Percentiles rank a stretch among this genome's conserved stretches.
phyloP scores from a whole-genome alignment of 1,140 invertebrate genomes.

The Drosophila ficusphila region DNA sequence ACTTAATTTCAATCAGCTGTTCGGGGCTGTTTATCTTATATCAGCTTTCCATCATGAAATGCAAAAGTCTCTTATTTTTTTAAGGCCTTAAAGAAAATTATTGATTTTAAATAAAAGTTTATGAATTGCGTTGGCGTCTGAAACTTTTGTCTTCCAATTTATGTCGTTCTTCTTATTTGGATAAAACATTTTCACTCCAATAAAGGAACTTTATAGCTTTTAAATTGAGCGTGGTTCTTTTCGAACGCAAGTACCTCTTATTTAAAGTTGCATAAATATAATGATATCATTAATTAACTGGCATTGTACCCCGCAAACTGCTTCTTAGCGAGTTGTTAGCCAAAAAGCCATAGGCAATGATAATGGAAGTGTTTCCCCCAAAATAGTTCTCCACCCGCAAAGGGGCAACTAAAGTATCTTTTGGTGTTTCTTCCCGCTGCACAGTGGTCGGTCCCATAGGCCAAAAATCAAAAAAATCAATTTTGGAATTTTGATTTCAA shows the following conservation, averaged over 20 bases:
- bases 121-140: background rate
- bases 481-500: too few species aligned
- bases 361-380: conserved; percentile 7
- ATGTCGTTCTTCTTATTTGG: conserved; percentile 16
- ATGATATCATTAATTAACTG: conserved; percentile 2
- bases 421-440: too few species aligned
- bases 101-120: conserved; percentile 29
- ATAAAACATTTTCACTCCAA: background rate
- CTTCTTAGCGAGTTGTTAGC: background rate
- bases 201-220: conserved; percentile 4
- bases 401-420: conserved; percentile 45
- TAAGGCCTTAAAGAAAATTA: conserved; percentile 7
- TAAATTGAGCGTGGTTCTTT: background rate
- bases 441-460: too few species aligned
- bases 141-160: conserved; percentile 1
- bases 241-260: background rate
- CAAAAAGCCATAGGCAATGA: conserved; percentile 1
- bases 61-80: too few species aligned
- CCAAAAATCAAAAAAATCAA: too few species aligned
- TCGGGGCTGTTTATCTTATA: background rate
- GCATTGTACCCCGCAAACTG: background rate
- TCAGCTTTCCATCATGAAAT: background rate
- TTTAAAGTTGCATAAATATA: background rate
- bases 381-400: conserved; percentile 6
- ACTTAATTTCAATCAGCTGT: conserved; percentile 27